Percentiles rank a stretch among this genome's conserved stretches.
These are phyloP conservation scores for Nemotelus nigrinus DNA, from an alignment of 2,888 invertebrate genomes.

Conservation along the genomic window DNA sequence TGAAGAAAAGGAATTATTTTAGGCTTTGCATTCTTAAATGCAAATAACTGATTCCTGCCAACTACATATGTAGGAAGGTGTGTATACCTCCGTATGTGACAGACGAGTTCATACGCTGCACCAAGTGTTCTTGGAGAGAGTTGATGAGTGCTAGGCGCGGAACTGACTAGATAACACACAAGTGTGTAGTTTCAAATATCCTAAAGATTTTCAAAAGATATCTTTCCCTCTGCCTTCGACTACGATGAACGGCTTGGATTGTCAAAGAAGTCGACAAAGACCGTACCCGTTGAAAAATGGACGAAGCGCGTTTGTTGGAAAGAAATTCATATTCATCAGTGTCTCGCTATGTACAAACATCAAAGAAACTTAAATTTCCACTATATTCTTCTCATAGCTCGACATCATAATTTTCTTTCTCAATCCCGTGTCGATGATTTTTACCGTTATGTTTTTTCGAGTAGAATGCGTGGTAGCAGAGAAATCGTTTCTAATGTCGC, in stretches of 20 bases:
- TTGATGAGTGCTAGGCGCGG: slow-evolving; percentile 16
- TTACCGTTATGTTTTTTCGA: too few relatives aligned
- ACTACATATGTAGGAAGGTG: slow-evolving; percentile 11
- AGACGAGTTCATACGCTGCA: not conserved
- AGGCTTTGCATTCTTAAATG: slow-evolving; percentile 49
- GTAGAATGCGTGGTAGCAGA: too few relatives aligned
- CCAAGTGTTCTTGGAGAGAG: slow-evolving; percentile 10
- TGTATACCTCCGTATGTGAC: not conserved
- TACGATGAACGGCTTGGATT: slow-evolving; percentile 8
- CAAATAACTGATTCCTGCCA: slow-evolving; percentile 46
- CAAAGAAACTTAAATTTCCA: slow-evolving; percentile 50
- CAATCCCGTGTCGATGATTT: too few relatives aligned
- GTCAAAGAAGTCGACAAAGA: slow-evolving; percentile 1
- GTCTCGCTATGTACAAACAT: slow-evolving; percentile 47
- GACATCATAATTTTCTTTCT: slow-evolving; percentile 4
- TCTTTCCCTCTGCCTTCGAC: not conserved
- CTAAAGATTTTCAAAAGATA: slow-evolving; percentile 22
- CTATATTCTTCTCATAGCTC: slow-evolving; percentile 33
- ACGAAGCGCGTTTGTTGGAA: slow-evolving; percentile 39
- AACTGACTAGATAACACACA: slow-evolving; percentile 26
- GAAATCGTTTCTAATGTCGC: too few relatives aligned
- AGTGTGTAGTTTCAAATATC: slow-evolving; percentile 30
- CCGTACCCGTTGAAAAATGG: slow-evolving; percentile 6
- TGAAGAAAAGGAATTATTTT: slow-evolving; percentile 47
- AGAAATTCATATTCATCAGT: slow-evolving; percentile 49